phyloP scores from a whole-genome alignment of 2,113 vertebrate species.

The Sminthopsis crassicaudata region DNA sequence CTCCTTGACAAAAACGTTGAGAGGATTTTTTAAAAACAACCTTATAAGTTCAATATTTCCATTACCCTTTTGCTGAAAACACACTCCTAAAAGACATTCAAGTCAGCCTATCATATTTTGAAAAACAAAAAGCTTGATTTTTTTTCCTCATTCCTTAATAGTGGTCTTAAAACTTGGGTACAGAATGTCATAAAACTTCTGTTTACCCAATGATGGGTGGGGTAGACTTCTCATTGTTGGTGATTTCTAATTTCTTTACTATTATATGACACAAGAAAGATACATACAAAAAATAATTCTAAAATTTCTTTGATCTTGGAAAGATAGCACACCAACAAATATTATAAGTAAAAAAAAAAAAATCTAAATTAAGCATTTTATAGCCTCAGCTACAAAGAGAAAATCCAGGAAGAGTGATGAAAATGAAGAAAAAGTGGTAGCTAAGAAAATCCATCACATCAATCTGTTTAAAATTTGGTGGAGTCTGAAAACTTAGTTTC shows the following conservation, averaged over 20 bases:
- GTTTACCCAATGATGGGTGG: not conserved
- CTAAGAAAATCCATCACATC: too few relatives aligned
- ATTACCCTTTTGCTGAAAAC: not conserved
- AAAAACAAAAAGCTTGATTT: slow-evolving; percentile 24
- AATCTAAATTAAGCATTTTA: too few relatives aligned
- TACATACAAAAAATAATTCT: too few relatives aligned
- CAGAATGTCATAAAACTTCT: not conserved
- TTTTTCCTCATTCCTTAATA: not conserved
- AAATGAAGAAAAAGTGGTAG: too few relatives aligned
- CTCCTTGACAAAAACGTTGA: not conserved
- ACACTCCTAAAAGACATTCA: not conserved
- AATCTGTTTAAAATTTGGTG: too few relatives aligned
- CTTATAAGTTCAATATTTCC: not conserved
- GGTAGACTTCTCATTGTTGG: not conserved
- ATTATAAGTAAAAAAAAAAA: too few relatives aligned
- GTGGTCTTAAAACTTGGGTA: not conserved
- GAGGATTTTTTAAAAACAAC: not conserved
- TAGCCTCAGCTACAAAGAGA: too few relatives aligned
- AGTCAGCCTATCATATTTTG: not conserved
- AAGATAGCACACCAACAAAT: too few relatives aligned
- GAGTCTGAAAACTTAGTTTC: too few relatives aligned
- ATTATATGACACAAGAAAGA: too few relatives aligned
- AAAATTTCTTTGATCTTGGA: too few relatives aligned
- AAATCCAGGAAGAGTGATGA: too few relatives aligned
- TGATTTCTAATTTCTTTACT: not conserved